Conservation (phyloP, 2,797 vertebrate genomes). For the Danio kyathit region DNA sequence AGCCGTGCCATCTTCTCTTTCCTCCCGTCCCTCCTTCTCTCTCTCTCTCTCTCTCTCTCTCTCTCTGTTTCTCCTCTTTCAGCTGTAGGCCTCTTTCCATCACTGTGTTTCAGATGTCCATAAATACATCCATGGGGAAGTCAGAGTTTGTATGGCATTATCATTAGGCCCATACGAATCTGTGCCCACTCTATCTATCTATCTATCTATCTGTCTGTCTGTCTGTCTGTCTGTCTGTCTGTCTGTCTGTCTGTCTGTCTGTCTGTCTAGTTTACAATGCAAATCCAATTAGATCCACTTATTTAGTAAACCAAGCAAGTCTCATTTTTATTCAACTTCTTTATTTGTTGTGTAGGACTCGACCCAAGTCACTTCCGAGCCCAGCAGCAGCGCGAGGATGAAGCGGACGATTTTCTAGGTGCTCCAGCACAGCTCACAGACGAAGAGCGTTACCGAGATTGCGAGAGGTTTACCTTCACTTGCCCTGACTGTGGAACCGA, state of each 20-base stretch:
- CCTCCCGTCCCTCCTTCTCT: constrained; percentile 20
- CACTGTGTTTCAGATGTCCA: neutral
- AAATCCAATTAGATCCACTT: no score
- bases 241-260: no score
- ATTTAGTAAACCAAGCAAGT: no score
- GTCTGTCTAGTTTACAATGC: no score
- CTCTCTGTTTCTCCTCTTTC: constrained; percentile 15
- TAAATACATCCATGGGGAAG: constrained; percentile 10
- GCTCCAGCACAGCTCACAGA: constrained; percentile 91
- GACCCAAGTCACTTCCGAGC: constrained; percentile 92
- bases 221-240: no score
- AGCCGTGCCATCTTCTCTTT: constrained; percentile 16
- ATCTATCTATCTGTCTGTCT: no score
- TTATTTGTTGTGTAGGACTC: constrained; percentile 80
- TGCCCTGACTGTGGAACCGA: constrained; percentile 90
- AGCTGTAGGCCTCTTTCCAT: neutral
- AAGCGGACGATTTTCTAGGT: constrained; percentile 86
- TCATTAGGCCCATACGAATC: no score
- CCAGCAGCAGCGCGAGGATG: constrained; percentile 92
- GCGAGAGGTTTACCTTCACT: constrained; percentile 90
- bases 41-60: constrained; percentile 4
- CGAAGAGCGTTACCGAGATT: constrained; percentile 94
- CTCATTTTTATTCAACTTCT: neutral
- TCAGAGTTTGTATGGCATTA: neutral
- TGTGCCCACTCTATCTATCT: no score